Percentiles rank a stretch among this genome's conserved stretches.
phyloP scores from a whole-genome alignment of 2,113 vertebrate species.

The Paralichthys olivaceus region DNA sequence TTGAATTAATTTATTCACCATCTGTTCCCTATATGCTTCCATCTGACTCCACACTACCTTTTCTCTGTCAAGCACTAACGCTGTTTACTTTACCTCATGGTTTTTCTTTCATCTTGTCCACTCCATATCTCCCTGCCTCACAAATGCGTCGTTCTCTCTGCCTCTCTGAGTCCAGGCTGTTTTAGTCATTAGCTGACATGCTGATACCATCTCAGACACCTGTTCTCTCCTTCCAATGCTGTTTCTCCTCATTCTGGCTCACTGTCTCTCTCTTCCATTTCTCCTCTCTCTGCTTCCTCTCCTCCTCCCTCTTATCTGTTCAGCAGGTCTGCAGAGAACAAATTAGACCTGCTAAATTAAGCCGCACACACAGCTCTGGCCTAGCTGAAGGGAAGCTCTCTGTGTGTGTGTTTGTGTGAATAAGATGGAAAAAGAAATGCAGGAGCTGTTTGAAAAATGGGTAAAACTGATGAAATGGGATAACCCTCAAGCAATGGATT shows the following conservation, averaged over 20 bases:
- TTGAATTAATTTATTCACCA: background rate
- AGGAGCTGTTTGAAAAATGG: slow-evolving; percentile 52
- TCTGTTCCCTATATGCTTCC: no score
- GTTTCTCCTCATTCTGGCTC: slow-evolving; percentile 33
- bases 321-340: slow-evolving; percentile 76
- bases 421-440: slow-evolving; percentile 33
- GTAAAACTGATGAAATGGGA: slow-evolving; percentile 60
- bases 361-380: slow-evolving; percentile 64
- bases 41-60: no score
- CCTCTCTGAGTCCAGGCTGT: slow-evolving; percentile 58
- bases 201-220: slow-evolving; percentile 76
- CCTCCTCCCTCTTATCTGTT: slow-evolving; percentile 70
- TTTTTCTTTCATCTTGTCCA: slow-evolving; percentile 41
- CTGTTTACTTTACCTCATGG: slow-evolving; percentile 14
- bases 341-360: slow-evolving; percentile 78
- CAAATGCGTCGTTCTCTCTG: slow-evolving; percentile 16
- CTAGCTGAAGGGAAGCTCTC: slow-evolving; percentile 33
- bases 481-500: slow-evolving; percentile 42
- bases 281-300: slow-evolving; percentile 43
- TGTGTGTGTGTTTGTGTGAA: background rate
- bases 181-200: slow-evolving; percentile 75
- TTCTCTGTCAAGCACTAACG: background rate
- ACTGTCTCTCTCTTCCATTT: slow-evolving; percentile 30
- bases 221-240: slow-evolving; percentile 66
- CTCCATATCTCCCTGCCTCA: slow-evolving; percentile 17